These are phyloP conservation scores for Pseudopipra pipra DNA, from an alignment of 2,113 vertebrate genomes.

Conservation along the genomic window DNA sequence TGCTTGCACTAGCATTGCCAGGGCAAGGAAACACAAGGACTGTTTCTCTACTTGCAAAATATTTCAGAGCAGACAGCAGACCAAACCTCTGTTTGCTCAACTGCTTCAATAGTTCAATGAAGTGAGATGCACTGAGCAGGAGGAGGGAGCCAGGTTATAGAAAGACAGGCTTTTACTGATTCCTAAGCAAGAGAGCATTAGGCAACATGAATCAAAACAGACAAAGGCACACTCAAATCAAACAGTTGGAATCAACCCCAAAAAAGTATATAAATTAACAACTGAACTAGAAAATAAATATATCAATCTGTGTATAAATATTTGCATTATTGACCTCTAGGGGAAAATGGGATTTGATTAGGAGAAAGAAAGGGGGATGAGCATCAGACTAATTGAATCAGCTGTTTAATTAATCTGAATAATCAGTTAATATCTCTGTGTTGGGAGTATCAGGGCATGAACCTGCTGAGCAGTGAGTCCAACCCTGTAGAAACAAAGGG, in stretches of 20 bases:
- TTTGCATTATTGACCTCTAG: not conserved
- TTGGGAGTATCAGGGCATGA: not conserved
- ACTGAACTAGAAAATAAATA: not conserved
- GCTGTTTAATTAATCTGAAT: not conserved
- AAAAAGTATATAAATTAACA: not conserved
- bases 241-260: not conserved
- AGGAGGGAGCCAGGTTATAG: not conserved
- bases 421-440: not conserved
- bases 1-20: not conserved
- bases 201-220: not conserved
- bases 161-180: not conserved
- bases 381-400: not conserved
- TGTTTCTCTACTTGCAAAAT: not conserved
- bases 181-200: not conserved
- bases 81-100: not conserved
- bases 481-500: not conserved
- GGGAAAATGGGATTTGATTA: not conserved
- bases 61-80: not conserved
- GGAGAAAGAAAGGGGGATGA: not conserved
- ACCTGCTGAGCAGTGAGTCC: not conserved
- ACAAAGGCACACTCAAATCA: not conserved
- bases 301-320: not conserved
- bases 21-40: not conserved
- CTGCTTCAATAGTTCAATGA: not conserved
- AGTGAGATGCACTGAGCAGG: not conserved